Evolutionary conservation across 2,888 invertebrate species (phyloP).

Genomic region (Spisula subtruncata): DNA sequence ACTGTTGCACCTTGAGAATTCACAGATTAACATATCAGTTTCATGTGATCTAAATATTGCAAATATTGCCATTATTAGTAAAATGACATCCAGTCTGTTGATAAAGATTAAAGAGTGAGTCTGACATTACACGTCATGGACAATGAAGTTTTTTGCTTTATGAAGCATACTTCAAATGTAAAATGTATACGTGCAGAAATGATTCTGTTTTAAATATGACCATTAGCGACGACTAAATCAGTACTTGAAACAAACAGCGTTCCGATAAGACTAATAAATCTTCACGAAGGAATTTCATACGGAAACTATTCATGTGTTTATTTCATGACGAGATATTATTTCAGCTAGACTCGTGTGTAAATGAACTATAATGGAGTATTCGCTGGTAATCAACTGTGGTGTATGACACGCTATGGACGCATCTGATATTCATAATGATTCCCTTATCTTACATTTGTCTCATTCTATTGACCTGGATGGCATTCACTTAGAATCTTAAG

Average conservation of each 20-base stretch:
- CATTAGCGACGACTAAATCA: not conserved
- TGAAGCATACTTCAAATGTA: not conserved
- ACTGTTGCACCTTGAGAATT: too few relatives aligned
- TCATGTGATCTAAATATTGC: too few relatives aligned
- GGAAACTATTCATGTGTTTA: constrained; percentile 17
- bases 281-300: not conserved
- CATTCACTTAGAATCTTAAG: too few relatives aligned
- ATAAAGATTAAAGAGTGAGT: not conserved
- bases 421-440: not conserved
- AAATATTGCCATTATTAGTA: too few relatives aligned
- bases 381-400: constrained; percentile 9
- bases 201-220: not conserved
- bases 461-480: not conserved
- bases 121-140: not conserved
- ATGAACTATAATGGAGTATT: constrained; percentile 1
- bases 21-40: too few relatives aligned
- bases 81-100: too few relatives aligned
- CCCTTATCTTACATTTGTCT: not conserved
- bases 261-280: constrained; percentile 1
- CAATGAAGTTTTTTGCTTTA: not conserved
- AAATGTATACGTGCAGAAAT: not conserved
- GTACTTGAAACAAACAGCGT: not conserved
- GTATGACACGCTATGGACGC: constrained; percentile 20
- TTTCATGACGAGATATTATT: constrained; percentile 31
- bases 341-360: constrained; percentile 10